Evolutionary conservation across 2,888 invertebrate species (phyloP).

Genomic region (Troides oblongomaculatus): DNA sequence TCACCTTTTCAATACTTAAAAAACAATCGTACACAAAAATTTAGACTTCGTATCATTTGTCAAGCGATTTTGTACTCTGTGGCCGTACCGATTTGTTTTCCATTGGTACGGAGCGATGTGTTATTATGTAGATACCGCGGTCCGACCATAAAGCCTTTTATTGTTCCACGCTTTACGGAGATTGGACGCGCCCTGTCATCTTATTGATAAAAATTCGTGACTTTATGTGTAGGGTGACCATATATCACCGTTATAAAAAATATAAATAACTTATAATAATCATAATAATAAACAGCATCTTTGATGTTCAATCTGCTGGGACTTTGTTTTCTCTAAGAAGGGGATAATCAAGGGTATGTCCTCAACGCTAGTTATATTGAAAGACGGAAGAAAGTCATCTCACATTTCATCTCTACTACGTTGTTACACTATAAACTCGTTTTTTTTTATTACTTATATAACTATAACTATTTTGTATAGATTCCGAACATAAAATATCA

Average conservation of each 20-base stretch:
- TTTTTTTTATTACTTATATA: no score
- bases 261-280: neutral
- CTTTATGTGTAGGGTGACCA: conserved; percentile 33
- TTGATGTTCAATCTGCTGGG: no score
- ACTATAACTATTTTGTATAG: no score
- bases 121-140: conserved; percentile 30
- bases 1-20: conserved; percentile 20
- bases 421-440: no score
- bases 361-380: no score
- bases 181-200: conserved; percentile 38
- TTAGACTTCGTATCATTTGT: conserved; percentile 10
- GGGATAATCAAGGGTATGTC: no score
- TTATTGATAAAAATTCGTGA: conserved; percentile 37
- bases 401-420: no score
- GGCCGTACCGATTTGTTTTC: conserved; percentile 15
- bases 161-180: conserved; percentile 37
- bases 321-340: no score
- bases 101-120: conserved; percentile 25
- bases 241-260: neutral
- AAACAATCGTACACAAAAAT: conserved; percentile 30
- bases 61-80: conserved; percentile 25
- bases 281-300: no score
- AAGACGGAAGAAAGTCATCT: no score
- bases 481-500: no score
- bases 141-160: conserved; percentile 37